Percentiles rank a stretch among this genome's conserved stretches.
These are phyloP conservation scores for Platypus cylindrus DNA, from an alignment of 2,888 invertebrate species.

Conservation along the genomic window DNA sequence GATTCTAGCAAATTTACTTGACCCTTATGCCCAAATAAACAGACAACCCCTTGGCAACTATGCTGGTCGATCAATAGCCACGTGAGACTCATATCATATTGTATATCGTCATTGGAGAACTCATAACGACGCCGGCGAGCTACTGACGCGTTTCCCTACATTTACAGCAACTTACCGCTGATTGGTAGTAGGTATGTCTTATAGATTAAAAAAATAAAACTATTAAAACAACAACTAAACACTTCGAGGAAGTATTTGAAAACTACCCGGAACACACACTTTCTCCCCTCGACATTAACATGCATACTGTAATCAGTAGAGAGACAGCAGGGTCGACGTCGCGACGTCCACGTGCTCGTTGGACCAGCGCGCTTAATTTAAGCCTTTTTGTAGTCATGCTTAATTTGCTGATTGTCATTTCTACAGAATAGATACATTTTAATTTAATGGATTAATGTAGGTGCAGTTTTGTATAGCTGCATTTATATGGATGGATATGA, in stretches of 20 bases:
- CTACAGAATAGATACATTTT: too few species aligned
- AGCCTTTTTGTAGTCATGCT: too few species aligned
- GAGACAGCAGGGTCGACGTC: slow-evolving; percentile 19
- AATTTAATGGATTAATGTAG: too few species aligned
- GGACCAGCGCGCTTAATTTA: slow-evolving; percentile 11
- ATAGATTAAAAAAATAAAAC: slow-evolving; percentile 1
- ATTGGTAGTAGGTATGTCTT: slow-evolving; percentile 2
- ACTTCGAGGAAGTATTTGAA: slow-evolving; percentile 4
- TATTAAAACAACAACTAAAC: neutral
- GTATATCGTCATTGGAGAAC: slow-evolving; percentile 33
- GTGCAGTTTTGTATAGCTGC: neutral
- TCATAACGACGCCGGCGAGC: slow-evolving; percentile 18
- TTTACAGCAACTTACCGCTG: slow-evolving; percentile 11
- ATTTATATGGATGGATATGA: too few species aligned
- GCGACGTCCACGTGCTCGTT: slow-evolving; percentile 21
- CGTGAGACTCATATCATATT: slow-evolving; percentile 34
- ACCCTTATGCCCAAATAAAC: slow-evolving; percentile 6
- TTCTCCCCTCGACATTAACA: slow-evolving; percentile 30
- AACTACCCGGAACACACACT: slow-evolving; percentile 19
- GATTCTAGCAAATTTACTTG: too few species aligned
- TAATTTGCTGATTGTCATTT: too few species aligned
- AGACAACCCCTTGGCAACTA: slow-evolving; percentile 11
- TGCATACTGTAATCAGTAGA: slow-evolving; percentile 33
- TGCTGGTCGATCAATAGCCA: slow-evolving; percentile 32
- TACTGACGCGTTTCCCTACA: slow-evolving; percentile 10